Percentiles rank a stretch among this genome's conserved stretches.
Conservation (phyloP, 2,797 vertebrate species). For the Pangasius mekongensis region DNA sequence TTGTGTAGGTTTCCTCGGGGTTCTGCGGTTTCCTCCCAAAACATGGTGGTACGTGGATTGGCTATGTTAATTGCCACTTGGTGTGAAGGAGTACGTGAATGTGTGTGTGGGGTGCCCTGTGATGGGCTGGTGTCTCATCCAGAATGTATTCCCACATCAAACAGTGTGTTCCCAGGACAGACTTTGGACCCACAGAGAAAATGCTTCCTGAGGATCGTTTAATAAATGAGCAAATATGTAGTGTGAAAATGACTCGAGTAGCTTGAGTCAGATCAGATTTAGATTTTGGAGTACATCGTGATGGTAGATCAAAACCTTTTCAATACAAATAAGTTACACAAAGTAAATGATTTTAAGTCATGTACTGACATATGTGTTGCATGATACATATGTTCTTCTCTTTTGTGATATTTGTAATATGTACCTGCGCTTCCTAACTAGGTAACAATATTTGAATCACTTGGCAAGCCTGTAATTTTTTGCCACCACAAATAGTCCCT, state of each 20-base stretch:
- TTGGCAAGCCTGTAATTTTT: neutral
- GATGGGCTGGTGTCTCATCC: neutral
- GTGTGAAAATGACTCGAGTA: neutral
- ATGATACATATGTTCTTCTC: neutral
- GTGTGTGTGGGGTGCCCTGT: neutral
- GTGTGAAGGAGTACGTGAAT: neutral
- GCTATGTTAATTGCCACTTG: too few species aligned
- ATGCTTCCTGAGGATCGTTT: neutral
- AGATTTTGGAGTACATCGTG: neutral
- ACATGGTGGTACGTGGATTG: neutral
- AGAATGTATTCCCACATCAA: neutral
- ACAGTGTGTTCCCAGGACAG: neutral
- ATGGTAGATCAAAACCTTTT: neutral
- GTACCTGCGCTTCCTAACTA: neutral
- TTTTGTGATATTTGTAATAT: neutral
- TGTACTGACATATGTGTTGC: neutral
- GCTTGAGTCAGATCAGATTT: neutral
- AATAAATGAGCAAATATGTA: neutral
- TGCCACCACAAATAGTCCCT: neutral
- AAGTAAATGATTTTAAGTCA: neutral
- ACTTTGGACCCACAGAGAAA: neutral
- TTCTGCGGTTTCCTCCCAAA: neutral
- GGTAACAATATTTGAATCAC: neutral
- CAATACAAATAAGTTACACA: neutral
- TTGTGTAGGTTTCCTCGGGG: neutral